A percentile compares a stretch with the other conserved stretches of the same genome.
Evolutionary conservation across 92 coral and sea anemone species (phyloP).

Genomic region (Paramuricea clavata): DNA sequence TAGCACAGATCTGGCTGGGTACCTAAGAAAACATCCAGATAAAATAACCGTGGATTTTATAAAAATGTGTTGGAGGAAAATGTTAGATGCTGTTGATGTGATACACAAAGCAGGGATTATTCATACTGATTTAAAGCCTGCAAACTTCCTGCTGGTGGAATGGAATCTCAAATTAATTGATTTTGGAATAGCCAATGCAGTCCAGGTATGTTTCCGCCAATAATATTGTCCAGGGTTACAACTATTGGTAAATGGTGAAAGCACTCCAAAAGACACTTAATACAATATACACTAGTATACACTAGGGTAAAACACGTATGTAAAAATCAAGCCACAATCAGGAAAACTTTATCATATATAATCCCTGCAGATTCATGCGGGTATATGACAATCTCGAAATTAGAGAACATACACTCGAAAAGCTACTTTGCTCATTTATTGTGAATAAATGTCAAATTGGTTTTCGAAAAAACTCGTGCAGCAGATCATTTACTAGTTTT

Average conservation of each 20-base stretch:
- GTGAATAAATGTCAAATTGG: too few species aligned
- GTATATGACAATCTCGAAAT: too few species aligned
- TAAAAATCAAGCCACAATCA: too few species aligned
- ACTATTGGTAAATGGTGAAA: neutral
- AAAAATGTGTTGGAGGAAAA: slow-evolving; percentile 88
- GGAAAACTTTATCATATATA: too few species aligned
- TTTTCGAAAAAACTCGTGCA: too few species aligned
- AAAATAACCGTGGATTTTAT: slow-evolving; percentile 80
- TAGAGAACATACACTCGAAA: too few species aligned
- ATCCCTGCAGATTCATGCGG: too few species aligned
- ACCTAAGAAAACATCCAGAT: slow-evolving; percentile 81
- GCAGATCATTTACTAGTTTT: too few species aligned
- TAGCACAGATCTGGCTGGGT: slow-evolving; percentile 91
- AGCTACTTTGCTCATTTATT: too few species aligned
- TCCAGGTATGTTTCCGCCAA: slow-evolving; percentile 71
- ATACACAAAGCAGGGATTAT: slow-evolving; percentile 87
- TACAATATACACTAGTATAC: neutral
- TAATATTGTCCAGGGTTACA: neutral
- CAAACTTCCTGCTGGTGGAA: slow-evolving; percentile 94
- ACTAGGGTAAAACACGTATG: too few species aligned
- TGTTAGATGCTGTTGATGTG: slow-evolving; percentile 94
- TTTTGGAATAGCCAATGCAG: slow-evolving; percentile 96
- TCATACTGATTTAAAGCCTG: slow-evolving; percentile 96
- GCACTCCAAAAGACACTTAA: neutral
- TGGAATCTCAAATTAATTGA: slow-evolving; percentile 92